A percentile compares a stretch with the other conserved stretches of the same genome.
phyloP scores from a whole-genome alignment of 1,140 invertebrate genomes.

The Drosophila nebulosa region DNA sequence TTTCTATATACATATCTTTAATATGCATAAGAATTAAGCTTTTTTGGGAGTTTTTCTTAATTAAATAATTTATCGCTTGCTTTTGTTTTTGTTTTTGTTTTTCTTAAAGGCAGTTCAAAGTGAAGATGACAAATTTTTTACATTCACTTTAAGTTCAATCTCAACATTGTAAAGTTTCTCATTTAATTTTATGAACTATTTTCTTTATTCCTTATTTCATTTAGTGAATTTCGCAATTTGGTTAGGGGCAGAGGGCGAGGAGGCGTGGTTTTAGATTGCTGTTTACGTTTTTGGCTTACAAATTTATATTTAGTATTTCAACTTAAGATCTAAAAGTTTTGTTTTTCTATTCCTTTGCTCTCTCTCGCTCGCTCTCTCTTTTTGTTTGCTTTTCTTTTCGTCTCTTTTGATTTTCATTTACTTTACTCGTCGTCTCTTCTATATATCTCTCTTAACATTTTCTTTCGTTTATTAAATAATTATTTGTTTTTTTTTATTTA shows the following conservation, averaged over 20 bases:
- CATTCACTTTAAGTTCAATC: conserved; percentile 18
- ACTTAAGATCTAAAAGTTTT: not conserved
- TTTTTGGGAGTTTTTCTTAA: not conserved
- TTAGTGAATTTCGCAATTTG: not conserved
- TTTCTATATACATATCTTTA: not conserved
- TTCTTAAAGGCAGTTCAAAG: conserved; percentile 63
- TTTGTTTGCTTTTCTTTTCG: conserved; percentile 5
- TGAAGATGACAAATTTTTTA: conserved; percentile 16
- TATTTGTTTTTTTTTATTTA: conserved; percentile 6
- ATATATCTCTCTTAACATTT: not conserved
- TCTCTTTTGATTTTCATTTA: not conserved
- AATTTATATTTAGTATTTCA: conserved; percentile 23
- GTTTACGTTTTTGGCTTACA: conserved; percentile 45
- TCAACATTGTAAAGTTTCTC: conserved; percentile 32
- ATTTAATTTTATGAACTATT: too few species aligned
- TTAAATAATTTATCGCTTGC: not conserved
- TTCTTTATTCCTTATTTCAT: not conserved
- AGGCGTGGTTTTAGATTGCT: conserved; percentile 22
- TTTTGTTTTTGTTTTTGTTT: conserved; percentile 18
- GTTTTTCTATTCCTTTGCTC: not conserved
- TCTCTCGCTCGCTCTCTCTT: conserved; percentile 3
- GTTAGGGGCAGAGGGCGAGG: not conserved
- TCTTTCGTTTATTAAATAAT: conserved; percentile 8
- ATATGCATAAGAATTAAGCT: not conserved
- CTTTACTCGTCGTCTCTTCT: not conserved